A percentile compares a stretch with the other conserved stretches of the same genome.
Evolutionary conservation across 2,888 invertebrate genomes (phyloP).

Genomic region (Caenorhabditis wallacei): DNA sequence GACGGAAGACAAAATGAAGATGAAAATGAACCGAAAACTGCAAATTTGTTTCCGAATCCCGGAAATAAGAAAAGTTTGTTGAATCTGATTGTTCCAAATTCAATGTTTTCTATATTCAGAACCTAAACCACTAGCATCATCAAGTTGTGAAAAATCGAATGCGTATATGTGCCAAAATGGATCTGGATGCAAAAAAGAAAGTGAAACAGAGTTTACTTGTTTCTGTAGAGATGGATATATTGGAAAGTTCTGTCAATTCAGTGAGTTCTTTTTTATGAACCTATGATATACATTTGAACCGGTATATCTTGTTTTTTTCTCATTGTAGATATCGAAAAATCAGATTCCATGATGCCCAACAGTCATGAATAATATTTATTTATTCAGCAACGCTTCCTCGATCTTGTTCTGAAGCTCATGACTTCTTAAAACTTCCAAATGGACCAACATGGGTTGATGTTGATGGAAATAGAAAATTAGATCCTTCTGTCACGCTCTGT

Average conservation of each 20-base stretch:
- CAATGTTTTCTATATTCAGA: constrained; percentile 30
- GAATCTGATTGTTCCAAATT: not conserved
- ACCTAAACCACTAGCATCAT: not conserved
- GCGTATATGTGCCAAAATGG: constrained; percentile 73
- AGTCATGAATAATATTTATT: not conserved
- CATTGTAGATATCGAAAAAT: too few relatives aligned
- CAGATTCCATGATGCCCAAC: too few relatives aligned
- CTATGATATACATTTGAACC: too few relatives aligned
- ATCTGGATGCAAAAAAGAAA: constrained; percentile 52
- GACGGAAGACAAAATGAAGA: constrained; percentile 13
- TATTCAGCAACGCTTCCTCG: constrained; percentile 73
- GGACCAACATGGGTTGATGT: constrained; percentile 79
- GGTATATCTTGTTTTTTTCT: too few relatives aligned
- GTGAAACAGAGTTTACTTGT: constrained; percentile 67
- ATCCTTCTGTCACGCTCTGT: constrained; percentile 72
- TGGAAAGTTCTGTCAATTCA: constrained; percentile 79
- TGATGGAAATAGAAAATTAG: constrained; percentile 76
- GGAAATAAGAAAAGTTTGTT: constrained; percentile 33
- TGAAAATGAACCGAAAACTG: constrained; percentile 22
- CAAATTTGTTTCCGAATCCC: constrained; percentile 57
- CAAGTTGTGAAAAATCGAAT: constrained; percentile 67
- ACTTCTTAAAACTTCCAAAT: constrained; percentile 69
- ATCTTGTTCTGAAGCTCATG: constrained; percentile 76
- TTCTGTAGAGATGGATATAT: constrained; percentile 74
- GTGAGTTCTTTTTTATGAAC: constrained; percentile 61